These are phyloP conservation scores for Macaria notata DNA, from an alignment of 2,888 invertebrate genomes.

Conservation along the genomic window DNA sequence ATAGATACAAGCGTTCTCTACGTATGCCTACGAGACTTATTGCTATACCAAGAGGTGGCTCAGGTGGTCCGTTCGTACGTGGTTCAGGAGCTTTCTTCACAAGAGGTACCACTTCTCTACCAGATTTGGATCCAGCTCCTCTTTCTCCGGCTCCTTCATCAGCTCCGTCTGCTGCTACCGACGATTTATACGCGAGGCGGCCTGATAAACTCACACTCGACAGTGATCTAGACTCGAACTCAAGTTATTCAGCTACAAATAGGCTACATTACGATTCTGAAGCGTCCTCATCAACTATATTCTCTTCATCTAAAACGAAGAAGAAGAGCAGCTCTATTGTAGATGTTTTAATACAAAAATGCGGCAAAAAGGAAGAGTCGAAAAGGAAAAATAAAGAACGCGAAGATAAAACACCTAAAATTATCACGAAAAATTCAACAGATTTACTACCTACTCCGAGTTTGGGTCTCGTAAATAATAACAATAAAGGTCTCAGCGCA, in stretches of 20 bases:
- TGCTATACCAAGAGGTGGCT: conserved; percentile 86
- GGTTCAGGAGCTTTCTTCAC: conserved; percentile 72
- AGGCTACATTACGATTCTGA: conserved; percentile 85
- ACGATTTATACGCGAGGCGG: conserved; percentile 74
- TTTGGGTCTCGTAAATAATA: conserved; percentile 71
- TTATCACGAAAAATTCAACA: conserved; percentile 78
- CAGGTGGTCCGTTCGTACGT: conserved; percentile 80
- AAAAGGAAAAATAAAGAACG: conserved; percentile 80
- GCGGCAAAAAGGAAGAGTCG: conserved; percentile 81
- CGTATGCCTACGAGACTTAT: conserved; percentile 92
- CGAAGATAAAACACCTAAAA: conserved; percentile 79
- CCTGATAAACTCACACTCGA: conserved; percentile 78
- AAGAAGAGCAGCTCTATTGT: conserved; percentile 83
- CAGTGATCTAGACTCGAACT: conserved; percentile 86
- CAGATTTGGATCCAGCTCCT: conserved; percentile 89
- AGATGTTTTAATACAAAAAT: conserved; percentile 85
- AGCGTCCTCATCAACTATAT: conserved; percentile 85
- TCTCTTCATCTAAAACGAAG: conserved; percentile 80
- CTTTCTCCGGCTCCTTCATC: conserved; percentile 86
- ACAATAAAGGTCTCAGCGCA: conserved; percentile 65
- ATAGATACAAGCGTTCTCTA: conserved; percentile 90
- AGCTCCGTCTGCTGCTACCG: conserved; percentile 82
- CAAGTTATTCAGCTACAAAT: conserved; percentile 82
- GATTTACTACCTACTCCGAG: conserved; percentile 86
- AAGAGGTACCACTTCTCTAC: conserved; percentile 88